Conservation (phyloP, 92 coral and sea anemone species). For the Phenganax subtilis region DNA sequence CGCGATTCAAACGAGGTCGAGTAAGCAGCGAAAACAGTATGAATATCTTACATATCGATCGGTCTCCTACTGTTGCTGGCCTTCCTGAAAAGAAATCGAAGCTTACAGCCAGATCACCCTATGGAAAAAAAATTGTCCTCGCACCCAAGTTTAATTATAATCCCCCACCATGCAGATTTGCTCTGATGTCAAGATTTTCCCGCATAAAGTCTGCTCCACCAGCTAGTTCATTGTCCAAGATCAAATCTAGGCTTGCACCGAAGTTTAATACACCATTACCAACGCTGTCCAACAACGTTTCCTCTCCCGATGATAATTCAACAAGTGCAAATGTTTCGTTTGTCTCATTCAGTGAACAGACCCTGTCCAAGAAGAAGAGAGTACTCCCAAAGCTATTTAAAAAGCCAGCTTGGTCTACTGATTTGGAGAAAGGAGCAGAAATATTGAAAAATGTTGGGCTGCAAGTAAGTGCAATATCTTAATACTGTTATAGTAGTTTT, state of each 20-base stretch:
- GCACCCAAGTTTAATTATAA: slow-evolving; percentile 14
- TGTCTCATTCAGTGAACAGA: background rate
- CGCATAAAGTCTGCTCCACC: background rate
- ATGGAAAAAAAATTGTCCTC: background rate
- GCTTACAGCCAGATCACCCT: background rate
- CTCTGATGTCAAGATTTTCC: slow-evolving; percentile 1
- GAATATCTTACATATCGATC: background rate
- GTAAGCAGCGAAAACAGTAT: background rate
- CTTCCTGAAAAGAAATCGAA: slow-evolving; percentile 5
- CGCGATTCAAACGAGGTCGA: slow-evolving; percentile 4
- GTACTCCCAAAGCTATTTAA: slow-evolving; percentile 5
- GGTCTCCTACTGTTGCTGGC: background rate
- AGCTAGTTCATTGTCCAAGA: slow-evolving; percentile 9
- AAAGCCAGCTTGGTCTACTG: background rate
- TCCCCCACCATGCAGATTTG: background rate
- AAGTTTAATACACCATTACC: slow-evolving; percentile 15
- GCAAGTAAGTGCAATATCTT: background rate
- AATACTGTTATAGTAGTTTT: background rate
- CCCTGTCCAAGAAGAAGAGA: slow-evolving; percentile 2
- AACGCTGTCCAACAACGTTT: slow-evolving; percentile 1
- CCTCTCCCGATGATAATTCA: background rate
- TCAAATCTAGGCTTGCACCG: slow-evolving; percentile 11
- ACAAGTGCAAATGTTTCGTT: no score
- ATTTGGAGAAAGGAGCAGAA: slow-evolving; percentile 28
- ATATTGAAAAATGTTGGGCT: slow-evolving; percentile 17